Evolutionary conservation across 2,888 invertebrate species (phyloP), one percentile per base, ranked within the genome.

Genomic region (Sphecodes monilicornis): DNA sequence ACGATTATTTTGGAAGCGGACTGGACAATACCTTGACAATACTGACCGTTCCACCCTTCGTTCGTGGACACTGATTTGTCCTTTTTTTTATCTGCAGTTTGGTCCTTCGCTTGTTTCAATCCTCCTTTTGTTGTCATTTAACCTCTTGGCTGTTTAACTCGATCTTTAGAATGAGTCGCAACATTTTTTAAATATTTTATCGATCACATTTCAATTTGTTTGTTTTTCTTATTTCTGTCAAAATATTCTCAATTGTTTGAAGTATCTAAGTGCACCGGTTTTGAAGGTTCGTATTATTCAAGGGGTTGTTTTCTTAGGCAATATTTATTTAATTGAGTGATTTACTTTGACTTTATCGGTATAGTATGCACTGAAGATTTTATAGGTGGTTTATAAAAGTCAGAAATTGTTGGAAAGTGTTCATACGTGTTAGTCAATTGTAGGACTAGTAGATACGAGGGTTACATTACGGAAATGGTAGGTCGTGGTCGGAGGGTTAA

Each of bases 21-120:
- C 83, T 90, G 92, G 93, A 94, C 93, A 93, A 94, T 94, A 92
- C 92, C 93, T 91, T 90, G 91, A 93, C 94, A 90, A 93, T 93
- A 94, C 93, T 91, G 92, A 91, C 93, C 92, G 84, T 78, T 69
- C 36, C 36, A 36, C 66, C 66, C 66, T 66, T 81, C 80, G 85
- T 86, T 84, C 85, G 76, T 88, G 54, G 74, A 64, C 32, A 22
- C 64, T 64, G 64, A 64, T 82, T 79, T 82, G 54, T 73, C 80
- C 76, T 79, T 76, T 36, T 76, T 36, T 71, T 57, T 50, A 36
- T 71, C 74, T 43, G 39, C 29, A 10, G 57, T 69, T 76, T 39
- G 54, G 22, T 70, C 69, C 60, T 43, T 74, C 2, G 36, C 10
- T n/a, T n/a, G 32, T 4, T 66, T 4, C 32, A 64, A 64, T 29